A percentile compares a stretch with the other conserved stretches of the same genome.
Conservation (phyloP, 2,113 vertebrate species). For the Phrynosoma platyrhinos region DNA sequence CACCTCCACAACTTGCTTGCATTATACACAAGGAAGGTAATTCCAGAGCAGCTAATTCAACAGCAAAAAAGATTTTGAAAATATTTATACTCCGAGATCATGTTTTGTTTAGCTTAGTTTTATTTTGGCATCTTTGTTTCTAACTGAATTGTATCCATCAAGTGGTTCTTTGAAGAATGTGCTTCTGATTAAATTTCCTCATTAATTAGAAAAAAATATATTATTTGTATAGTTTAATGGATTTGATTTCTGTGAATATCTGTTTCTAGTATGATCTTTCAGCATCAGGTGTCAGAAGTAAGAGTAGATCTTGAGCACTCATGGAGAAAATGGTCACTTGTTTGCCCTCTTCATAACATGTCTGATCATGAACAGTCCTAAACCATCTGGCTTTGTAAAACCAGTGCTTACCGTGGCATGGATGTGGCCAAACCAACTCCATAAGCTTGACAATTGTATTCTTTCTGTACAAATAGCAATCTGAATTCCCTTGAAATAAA, state of each 20-base stretch:
- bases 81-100: neutral
- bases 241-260: conserved; percentile 25
- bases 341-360: neutral
- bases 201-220: neutral
- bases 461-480: neutral
- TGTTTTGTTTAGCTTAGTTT: no score
- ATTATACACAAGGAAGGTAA: neutral
- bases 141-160: neutral
- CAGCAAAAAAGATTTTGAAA: neutral
- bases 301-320: conserved; percentile 13
- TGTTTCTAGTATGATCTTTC: conserved; percentile 25
- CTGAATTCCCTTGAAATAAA: neutral
- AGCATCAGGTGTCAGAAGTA: conserved; percentile 25
- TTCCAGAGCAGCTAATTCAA: neutral
- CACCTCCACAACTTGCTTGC: neutral
- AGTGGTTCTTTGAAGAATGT: conserved; percentile 18
- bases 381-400: neutral
- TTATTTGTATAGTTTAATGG: conserved; percentile 27
- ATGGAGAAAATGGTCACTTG: neutral
- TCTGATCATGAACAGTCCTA: neutral
- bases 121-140: neutral
- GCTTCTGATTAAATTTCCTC: neutral
- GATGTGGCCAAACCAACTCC: neutral
- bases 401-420: neutral
- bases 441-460: neutral